Evolutionary conservation across 2,113 vertebrate species (phyloP).

Genomic region (Micromys minutus): DNA sequence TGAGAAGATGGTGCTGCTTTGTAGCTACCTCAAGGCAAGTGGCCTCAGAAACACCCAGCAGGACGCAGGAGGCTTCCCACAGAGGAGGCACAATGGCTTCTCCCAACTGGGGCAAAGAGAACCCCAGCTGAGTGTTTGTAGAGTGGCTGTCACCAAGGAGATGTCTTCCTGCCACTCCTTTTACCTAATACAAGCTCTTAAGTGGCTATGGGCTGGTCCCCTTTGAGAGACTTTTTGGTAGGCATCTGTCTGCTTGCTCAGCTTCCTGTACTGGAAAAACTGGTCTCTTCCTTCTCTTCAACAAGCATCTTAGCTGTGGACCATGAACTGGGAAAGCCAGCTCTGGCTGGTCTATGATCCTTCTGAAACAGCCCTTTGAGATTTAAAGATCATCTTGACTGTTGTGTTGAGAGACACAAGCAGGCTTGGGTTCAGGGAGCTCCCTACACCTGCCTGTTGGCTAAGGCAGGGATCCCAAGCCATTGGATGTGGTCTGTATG

Average conservation of each 20-base stretch:
- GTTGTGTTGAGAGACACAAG: accelerated
- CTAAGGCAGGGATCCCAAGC: neutral
- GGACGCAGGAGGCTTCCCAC: accelerated
- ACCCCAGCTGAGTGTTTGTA: neutral
- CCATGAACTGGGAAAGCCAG: neutral
- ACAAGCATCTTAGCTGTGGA: neutral
- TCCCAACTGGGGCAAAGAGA: neutral
- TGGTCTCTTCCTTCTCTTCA: neutral
- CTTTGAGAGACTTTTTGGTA: accelerated
- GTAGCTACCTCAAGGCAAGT: neutral
- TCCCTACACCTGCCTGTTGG: neutral
- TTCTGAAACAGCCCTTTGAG: neutral
- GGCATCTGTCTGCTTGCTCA: neutral
- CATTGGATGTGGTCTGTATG: neutral
- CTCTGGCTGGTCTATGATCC: neutral
- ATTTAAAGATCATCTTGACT: neutral
- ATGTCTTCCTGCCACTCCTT: neutral
- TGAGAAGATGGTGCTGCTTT: neutral
- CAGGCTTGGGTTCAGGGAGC: neutral
- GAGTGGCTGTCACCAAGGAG: neutral
- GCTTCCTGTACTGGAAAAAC: neutral
- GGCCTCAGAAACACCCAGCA: neutral
- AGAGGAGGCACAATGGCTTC: neutral
- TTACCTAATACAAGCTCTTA: accelerated
- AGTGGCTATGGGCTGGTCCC: accelerated